Conservation (phyloP, 2,113 vertebrate genomes). For the Speoplatyrhinus poulsoni region DNA sequence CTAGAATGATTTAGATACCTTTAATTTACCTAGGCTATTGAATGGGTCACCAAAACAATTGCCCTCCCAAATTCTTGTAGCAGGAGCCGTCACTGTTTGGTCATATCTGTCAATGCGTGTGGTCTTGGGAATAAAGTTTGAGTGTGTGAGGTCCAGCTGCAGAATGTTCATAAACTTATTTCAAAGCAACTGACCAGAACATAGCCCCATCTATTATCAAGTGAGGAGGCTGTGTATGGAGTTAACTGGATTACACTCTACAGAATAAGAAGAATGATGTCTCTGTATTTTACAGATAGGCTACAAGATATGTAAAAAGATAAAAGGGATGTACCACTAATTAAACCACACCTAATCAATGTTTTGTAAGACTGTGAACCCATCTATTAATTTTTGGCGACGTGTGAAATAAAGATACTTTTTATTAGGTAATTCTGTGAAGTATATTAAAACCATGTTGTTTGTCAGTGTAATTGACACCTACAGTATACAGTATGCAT, state of each 20-base stretch:
- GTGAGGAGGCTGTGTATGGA: no score
- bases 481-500: neutral
- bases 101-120: constrained; percentile 28
- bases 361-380: neutral
- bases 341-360: neutral
- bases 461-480: neutral
- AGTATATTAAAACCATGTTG: neutral
- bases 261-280: neutral
- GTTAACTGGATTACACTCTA: no score
- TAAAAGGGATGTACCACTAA: neutral
- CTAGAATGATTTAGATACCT: no score
- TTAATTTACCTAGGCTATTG: no score
- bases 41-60: no score
- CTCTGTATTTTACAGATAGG: neutral
- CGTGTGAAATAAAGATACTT: neutral
- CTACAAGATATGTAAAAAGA: neutral
- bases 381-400: no score
- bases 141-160: constrained; percentile 56
- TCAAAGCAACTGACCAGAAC: neutral
- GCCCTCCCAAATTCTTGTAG: no score
- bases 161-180: neutral
- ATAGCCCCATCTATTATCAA: neutral
- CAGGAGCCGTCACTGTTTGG: no score
- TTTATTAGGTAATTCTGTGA: neutral
- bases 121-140: constrained; percentile 29